Conservation (phyloP, 2,113 vertebrate genomes). For the Procavia capensis region DNA sequence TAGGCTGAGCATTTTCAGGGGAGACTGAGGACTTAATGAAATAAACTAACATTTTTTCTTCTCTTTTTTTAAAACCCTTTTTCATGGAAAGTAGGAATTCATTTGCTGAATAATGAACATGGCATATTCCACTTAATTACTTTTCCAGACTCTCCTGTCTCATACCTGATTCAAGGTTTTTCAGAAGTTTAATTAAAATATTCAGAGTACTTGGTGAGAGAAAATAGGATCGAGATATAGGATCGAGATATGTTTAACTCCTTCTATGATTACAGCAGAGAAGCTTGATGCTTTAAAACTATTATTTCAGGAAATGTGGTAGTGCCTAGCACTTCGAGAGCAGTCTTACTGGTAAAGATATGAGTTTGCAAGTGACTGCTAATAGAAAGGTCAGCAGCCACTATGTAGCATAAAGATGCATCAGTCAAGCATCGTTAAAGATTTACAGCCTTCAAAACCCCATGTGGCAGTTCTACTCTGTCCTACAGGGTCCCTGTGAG, state of each 20-base stretch:
- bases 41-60: slow-evolving; percentile 18
- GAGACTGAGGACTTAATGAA: slow-evolving; percentile 17
- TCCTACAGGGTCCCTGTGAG: neutral
- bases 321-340: neutral
- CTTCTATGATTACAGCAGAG: slow-evolving; percentile 35
- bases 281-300: neutral
- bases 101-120: slow-evolving; percentile 53
- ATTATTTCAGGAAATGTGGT: neutral
- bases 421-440: neutral
- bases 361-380: neutral
- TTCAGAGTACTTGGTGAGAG: slow-evolving; percentile 13
- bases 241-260: slow-evolving; percentile 5
- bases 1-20: slow-evolving; percentile 30
- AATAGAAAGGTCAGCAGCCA: neutral
- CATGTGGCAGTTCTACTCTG: neutral
- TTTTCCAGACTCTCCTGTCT: slow-evolving; percentile 53
- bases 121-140: slow-evolving; percentile 59
- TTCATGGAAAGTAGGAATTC: slow-evolving; percentile 49
- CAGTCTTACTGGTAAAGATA: neutral
- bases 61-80: neutral
- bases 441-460: neutral
- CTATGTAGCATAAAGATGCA: neutral
- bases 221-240: slow-evolving; percentile 34
- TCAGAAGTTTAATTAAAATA: slow-evolving; percentile 60
- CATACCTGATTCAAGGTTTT: slow-evolving; percentile 43